phyloP scores from a whole-genome alignment of 2,113 vertebrate genomes.

The Neotoma lepida region DNA sequence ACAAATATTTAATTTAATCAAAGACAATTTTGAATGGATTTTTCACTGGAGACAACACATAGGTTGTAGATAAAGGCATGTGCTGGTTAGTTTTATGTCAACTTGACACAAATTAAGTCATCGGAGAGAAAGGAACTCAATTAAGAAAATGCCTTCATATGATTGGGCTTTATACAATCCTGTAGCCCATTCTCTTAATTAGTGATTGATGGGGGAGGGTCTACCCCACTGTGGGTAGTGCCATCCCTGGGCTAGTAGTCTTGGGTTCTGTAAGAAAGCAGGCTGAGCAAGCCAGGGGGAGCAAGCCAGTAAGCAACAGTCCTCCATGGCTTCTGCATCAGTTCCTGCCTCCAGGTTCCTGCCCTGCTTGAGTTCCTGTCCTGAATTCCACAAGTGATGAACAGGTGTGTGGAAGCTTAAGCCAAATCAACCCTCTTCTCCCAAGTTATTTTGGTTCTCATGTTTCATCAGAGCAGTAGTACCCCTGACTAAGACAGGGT shows the following conservation, averaged over 20 bases:
- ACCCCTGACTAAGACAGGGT: neutral
- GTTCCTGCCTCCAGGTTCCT: neutral
- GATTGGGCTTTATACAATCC: neutral
- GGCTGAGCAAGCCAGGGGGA: neutral
- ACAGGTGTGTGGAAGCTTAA: neutral
- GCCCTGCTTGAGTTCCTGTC: neutral
- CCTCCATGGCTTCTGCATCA: neutral
- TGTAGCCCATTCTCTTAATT: neutral
- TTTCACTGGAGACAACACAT: too few relatives aligned
- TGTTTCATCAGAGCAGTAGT: neutral
- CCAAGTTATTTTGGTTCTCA: neutral
- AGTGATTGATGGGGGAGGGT: too few relatives aligned
- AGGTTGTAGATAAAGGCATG: too few relatives aligned
- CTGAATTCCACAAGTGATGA: neutral
- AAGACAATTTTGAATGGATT: too few relatives aligned
- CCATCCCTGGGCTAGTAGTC: neutral
- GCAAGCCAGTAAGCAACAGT: neutral
- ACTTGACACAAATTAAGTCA: too few relatives aligned
- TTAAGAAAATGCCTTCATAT: too few relatives aligned
- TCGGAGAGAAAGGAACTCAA: too few relatives aligned
- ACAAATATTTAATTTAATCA: too few relatives aligned
- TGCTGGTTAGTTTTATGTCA: too few relatives aligned
- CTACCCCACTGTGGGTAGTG: neutral
- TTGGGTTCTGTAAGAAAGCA: neutral
- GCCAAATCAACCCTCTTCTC: neutral